Base-by-base conservation (phyloP, 2,113 vertebrate species). In the Colistium nudipinnis region DNA sequence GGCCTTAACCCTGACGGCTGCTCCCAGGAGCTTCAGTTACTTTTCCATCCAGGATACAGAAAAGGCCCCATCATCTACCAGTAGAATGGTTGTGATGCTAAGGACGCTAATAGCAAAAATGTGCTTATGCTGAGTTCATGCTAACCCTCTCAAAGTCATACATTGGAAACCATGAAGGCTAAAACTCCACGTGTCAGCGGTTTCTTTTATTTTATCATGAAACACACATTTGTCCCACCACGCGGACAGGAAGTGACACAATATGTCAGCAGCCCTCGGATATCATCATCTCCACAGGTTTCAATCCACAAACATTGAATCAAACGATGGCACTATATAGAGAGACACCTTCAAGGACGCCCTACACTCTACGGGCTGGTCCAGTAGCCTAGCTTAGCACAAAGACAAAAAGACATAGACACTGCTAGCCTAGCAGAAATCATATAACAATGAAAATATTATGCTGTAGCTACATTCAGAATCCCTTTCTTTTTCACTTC, bases 191-290 rank as follows among this genome's bases (percentile, higher is more conserved):
- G 22, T 24, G 45, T 68, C 19, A 12, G n/a, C 20, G 19, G 19
- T 77, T 70, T 60, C 59, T 77, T 77, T 24, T 6, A 39, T 39
- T 44, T 57, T 57, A 36, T 10, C 14, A 48, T 24, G 36, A 53
- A 62, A 65, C 74, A 77, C 41, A 60, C 36, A 44, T 59, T 56
- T 4, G 31, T 3, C 54, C 25, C 24, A 53, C 47, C 17, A 53
- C 47, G 65, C 5, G 45, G 9, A 70, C 60, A 78, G 62, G 60
- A 71, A 65, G 61, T 65, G 62, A 72, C 39, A 61, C 44, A 44
- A 14, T 35, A 43, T 20, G 47, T 64, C 30, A 62, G 47, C 45
- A 27, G 11, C 22, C 43, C 54, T 39, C 13, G 27, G 27, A 5
- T 47, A 28, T 64, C 59, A 72, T 51, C 27, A 25, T 48, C 35